Base-by-base conservation (phyloP, 1,140 invertebrate species). In the Odontomachus brunneus region DNA sequence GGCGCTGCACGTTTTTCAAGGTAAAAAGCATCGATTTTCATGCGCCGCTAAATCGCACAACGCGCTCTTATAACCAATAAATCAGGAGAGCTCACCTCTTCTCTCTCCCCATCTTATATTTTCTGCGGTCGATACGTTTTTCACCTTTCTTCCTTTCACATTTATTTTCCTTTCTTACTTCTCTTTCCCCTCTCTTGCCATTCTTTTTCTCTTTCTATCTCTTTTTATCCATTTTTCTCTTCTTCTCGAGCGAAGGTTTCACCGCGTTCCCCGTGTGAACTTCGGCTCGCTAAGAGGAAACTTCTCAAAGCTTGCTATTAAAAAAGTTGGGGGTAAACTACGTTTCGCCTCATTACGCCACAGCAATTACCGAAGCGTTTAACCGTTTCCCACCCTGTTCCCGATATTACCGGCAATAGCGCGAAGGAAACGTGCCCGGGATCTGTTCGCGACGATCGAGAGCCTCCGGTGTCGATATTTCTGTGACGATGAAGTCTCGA, bases 1-100 rank as follows among this genome's bases (percentile, higher is more conserved):
- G 85, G 97, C 98, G 1, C 92, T 96, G 15, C 99, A 99, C 92
- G 99, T 99, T 51, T 98, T 97, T 91, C 93, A 95, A 94, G 96
- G 96, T 96, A 93, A 93, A 44, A 44, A 57, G 15, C 51, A 62
- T 67, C 75, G 59, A 80, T 80, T 71, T 80, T 80, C 53, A 80
- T 80, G 24, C 75, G 65, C 75, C 26, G 24, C 22, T 71, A 80
- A 80, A 57, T 80, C 51, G 22, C 53, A 44, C 53, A 78, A 78
- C 49, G 29, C 74, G 49, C 44, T 69, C 29, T 57, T 44, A 69
- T 17, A 80, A 71, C 65, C 65, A 12, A 80, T 80, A 80, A 71
- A 80, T 80, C 75, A 71, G 71, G n/a, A 71, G 75, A 57, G 75
- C 33, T 78, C 55, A 55, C 15, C 15, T 33, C 55, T 14, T 0